These are phyloP conservation scores for Idaea straminata DNA, from an alignment of 2,888 invertebrate species.

Conservation along the genomic window DNA sequence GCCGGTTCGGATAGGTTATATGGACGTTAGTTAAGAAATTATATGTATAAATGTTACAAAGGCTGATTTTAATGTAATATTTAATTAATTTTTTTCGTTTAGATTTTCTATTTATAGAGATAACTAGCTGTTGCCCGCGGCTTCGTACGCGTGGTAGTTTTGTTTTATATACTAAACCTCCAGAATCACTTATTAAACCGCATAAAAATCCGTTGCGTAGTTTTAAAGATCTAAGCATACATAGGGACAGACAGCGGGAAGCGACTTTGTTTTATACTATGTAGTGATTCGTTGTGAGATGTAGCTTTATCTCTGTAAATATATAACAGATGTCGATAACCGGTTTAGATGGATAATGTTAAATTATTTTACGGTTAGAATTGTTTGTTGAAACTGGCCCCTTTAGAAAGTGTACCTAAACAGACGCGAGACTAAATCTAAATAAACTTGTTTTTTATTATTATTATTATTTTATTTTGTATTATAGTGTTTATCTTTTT, in stretches of 20 bases:
- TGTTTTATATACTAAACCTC: conserved; percentile 3
- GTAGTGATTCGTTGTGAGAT: not conserved
- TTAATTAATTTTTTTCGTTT: conserved; percentile 42
- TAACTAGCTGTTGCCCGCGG: not conserved
- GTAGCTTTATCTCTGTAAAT: conserved; percentile 3
- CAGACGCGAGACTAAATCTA: conserved; percentile 48
- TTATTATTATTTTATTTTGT: conserved; percentile 55
- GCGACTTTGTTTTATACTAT: not conserved
- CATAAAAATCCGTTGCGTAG: no score
- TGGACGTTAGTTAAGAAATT: conserved; percentile 47
- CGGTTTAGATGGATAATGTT: not conserved
- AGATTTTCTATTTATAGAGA: conserved; percentile 29
- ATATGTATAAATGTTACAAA: conserved; percentile 46
- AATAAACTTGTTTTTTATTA: conserved; percentile 49
- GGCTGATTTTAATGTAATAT: conserved; percentile 67
- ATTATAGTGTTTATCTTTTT: conserved; percentile 60
- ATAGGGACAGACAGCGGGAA: no score
- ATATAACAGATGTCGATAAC: not conserved
- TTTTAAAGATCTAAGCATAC: no score
- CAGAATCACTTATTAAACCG: not conserved
- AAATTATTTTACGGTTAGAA: conserved; percentile 5
- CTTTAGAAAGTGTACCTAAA: conserved; percentile 26
- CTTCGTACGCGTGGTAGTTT: no score
- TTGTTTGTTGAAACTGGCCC: conserved; percentile 33
- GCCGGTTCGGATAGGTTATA: conserved; percentile 22